Percentiles rank a stretch among this genome's conserved stretches.
phyloP scores from a whole-genome alignment of 2,888 invertebrate species.

The Diabrotica balteata region DNA sequence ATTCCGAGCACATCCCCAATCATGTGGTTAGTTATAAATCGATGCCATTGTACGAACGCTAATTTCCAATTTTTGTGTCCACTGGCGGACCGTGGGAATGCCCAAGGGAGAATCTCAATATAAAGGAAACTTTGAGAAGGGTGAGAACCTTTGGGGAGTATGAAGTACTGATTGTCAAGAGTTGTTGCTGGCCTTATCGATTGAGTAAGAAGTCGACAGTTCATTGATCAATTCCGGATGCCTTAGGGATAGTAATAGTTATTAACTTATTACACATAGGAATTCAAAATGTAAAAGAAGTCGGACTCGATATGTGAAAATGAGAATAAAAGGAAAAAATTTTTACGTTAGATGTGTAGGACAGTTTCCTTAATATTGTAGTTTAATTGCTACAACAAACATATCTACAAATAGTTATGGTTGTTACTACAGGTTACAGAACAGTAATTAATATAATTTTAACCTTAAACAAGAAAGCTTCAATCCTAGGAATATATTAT shows the following conservation, averaged over 20 bases:
- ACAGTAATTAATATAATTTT: no score
- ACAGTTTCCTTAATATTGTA: no score
- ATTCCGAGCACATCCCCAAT: no score
- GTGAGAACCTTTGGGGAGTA: conserved; percentile 25
- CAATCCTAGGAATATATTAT: no score
- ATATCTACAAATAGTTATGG: no score
- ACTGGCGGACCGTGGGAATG: conserved; percentile 10
- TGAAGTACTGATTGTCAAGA: conserved; percentile 27
- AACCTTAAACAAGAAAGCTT: no score
- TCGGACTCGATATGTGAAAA: no score
- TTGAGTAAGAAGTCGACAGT: conserved; percentile 21
- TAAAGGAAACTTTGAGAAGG: conserved; percentile 28
- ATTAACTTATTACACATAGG: conserved; percentile 19
- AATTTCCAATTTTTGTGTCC: conserved; percentile 20
- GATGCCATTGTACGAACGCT: not conserved
- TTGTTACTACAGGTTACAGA: no score
- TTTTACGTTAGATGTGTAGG: no score
- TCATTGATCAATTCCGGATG: conserved; percentile 29
- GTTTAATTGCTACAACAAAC: no score
- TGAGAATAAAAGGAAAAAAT: no score
- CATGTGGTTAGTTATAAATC: not conserved
- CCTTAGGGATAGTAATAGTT: conserved; percentile 20
- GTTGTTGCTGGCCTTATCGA: conserved; percentile 28
- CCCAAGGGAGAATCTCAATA: conserved; percentile 17
- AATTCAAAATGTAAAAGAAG: not conserved